These are phyloP conservation scores for Nibea albiflora DNA, from an alignment of 2,113 vertebrate genomes.

Conservation along the genomic window DNA sequence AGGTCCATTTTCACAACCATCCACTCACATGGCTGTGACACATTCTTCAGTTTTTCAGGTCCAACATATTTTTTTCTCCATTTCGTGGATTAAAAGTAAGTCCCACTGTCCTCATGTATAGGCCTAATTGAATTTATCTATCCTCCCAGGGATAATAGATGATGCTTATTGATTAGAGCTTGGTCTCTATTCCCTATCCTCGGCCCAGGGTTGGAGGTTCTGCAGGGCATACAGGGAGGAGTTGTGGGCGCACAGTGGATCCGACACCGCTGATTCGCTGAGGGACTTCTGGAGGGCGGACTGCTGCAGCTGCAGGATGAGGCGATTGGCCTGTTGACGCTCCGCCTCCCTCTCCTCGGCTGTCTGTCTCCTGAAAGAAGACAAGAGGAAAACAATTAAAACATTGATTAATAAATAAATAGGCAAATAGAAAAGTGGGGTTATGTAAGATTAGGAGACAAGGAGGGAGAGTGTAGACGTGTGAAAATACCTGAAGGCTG, in stretches of 20 bases:
- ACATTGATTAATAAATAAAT: slow-evolving; percentile 6
- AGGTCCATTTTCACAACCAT: slow-evolving; percentile 50
- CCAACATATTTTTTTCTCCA: slow-evolving; percentile 25
- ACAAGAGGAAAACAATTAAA: neutral
- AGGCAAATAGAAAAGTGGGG: neutral
- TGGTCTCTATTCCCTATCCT: slow-evolving; percentile 89
- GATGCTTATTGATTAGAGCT: slow-evolving; percentile 32
- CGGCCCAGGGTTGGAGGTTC: slow-evolving; percentile 98
- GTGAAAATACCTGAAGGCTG: neutral
- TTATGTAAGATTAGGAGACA: neutral
- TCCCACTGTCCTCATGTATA: slow-evolving; percentile 51
- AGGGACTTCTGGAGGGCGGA: slow-evolving; percentile 98
- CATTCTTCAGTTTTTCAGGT: slow-evolving; percentile 35
- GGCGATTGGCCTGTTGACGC: slow-evolving; percentile 97
- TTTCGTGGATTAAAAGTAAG: slow-evolving; percentile 40
- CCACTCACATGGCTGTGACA: slow-evolving; percentile 29
- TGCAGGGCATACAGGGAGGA: slow-evolving; percentile 97
- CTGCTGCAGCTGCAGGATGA: slow-evolving; percentile 97
- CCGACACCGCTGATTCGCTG: slow-evolving; percentile 91
- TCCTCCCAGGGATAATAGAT: slow-evolving; percentile 47
- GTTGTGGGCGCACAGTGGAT: slow-evolving; percentile 97
- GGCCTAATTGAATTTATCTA: slow-evolving; percentile 46
- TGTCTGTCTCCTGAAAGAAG: slow-evolving; percentile 90
- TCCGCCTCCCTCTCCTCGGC: slow-evolving; percentile 97
- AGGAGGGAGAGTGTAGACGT: fast-evolving